A percentile compares a stretch with the other conserved stretches of the same genome.
Conservation (phyloP, 2,888 invertebrate species). For the Noctua janthina region DNA sequence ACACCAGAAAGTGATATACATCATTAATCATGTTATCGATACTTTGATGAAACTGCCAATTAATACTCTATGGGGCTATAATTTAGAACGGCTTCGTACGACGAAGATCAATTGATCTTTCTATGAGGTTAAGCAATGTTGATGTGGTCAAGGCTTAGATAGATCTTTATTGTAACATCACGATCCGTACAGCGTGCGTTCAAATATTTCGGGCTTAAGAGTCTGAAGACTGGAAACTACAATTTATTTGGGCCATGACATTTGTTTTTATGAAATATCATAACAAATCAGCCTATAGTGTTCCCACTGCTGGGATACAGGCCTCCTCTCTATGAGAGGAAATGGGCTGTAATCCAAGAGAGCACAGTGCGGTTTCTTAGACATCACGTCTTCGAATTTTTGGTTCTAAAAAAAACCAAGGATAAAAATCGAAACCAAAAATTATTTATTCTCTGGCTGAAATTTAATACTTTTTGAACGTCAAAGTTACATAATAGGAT, state of each 20-base stretch:
- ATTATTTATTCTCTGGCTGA: not conserved
- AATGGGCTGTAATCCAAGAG: not conserved
- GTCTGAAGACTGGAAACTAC: not conserved
- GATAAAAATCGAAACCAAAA: not conserved
- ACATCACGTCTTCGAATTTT: not conserved
- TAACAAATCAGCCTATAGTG: not conserved
- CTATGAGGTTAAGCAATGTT: constrained; percentile 35
- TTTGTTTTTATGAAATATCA: not conserved
- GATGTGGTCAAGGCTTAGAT: constrained; percentile 38
- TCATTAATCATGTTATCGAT: constrained; percentile 51
- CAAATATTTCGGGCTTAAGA: not conserved
- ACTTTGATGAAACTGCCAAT: constrained; percentile 42
- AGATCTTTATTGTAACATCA: constrained; percentile 31
- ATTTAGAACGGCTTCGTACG: constrained; percentile 40
- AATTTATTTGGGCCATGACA: not conserved
- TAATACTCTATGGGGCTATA: constrained; percentile 48
- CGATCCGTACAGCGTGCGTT: not conserved
- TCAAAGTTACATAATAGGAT: not conserved
- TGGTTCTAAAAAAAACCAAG: no score
- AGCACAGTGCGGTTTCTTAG: not conserved
- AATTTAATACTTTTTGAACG: not conserved
- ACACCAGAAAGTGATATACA: constrained; percentile 31
- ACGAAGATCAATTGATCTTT: constrained; percentile 37
- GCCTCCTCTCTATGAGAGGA: not conserved
- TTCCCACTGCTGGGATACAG: not conserved